Evolutionary conservation across 2,888 invertebrate genomes (phyloP).

Genomic region (Megaustenia siamemsis): DNA sequence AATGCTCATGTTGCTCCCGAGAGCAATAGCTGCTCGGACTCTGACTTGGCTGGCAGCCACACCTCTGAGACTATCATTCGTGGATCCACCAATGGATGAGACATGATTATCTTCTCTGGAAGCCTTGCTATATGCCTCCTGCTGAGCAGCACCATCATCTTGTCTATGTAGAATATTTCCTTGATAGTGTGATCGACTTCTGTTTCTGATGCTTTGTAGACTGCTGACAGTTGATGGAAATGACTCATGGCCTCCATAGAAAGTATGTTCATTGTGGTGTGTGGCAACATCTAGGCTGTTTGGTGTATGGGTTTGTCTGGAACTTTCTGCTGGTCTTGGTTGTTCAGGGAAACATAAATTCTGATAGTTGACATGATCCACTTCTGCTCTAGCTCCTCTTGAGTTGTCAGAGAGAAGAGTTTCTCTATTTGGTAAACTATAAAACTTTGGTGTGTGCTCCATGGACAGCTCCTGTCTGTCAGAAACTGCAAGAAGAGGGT

Average conservation of each 20-base stretch:
- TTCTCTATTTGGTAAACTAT: neutral
- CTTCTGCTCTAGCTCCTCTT: neutral
- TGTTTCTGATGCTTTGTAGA: conserved; percentile 44
- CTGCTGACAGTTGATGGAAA: conserved; percentile 57
- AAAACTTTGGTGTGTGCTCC: neutral
- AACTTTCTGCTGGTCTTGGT: neutral
- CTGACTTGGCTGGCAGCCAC: conserved; percentile 48
- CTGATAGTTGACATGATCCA: conserved; percentile 34
- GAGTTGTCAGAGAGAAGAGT: neutral
- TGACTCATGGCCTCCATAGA: conserved; percentile 47
- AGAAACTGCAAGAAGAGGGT: neutral
- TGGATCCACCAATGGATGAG: neutral
- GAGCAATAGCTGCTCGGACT: conserved; percentile 60
- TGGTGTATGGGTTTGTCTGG: neutral
- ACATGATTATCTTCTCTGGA: neutral
- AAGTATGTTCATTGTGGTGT: neutral
- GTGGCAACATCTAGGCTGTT: conserved; percentile 3
- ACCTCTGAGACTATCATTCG: neutral
- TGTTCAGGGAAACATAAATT: conserved; percentile 34
- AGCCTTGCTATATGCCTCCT: neutral
- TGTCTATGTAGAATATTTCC: neutral
- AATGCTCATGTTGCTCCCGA: conserved; percentile 67
- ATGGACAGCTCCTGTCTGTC: neutral
- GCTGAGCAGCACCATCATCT: neutral
- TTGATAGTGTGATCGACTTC: conserved; percentile 53